Base-by-base conservation (phyloP, 2,797 vertebrate genomes). In the Pterois miles region DNA sequence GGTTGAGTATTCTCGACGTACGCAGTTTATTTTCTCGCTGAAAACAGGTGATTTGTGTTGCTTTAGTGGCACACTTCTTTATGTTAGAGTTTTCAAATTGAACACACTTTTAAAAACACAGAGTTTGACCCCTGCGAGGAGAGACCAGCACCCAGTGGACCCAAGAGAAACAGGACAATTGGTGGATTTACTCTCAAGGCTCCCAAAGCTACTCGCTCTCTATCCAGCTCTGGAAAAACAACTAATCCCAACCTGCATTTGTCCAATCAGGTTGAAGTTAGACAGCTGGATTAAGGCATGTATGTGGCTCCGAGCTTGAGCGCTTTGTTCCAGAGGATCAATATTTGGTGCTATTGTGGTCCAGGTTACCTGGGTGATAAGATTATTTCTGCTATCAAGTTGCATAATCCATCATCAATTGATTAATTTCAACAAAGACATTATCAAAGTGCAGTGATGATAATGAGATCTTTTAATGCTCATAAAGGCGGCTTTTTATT, bases 361-460 rank as follows among this genome's bases (percentile, higher is more conserved):
- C 40, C 59, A 14, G 57, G 85, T 90, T 92, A 91, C 91, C 88
- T 85, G 66, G 64, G 62, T 74, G 86, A 93, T 92, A 93, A 90
- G 84, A 87, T 70, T 84, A 48, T 70, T 66, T 63, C 48, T 33
- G 31, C 59, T 58, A 78, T 74, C 71, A 48, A 74, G 80, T 80
- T 13, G 14, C 70, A 73, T 84, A 87, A 91, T 89, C 87, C 86
- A 93, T 90, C 87, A 90, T 87, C 80, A 78, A 83, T 88, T 91
- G 92, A 94, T 93, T 92, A 86, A 90, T 90, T 90, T 78, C 34
- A 78, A 84, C 78, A 89, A 91, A 83, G 87, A 86, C 79, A 81
- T 85, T 82, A 92, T 93, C 76, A 91, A 92, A 91, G 74, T 78
- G 74, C 71, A 72, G 23, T 53, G 76, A 81, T 68, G 79, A 90